These are phyloP conservation scores for Ectropis crepuscularia DNA, from an alignment of 2,888 invertebrate genomes.

Conservation along the genomic window DNA sequence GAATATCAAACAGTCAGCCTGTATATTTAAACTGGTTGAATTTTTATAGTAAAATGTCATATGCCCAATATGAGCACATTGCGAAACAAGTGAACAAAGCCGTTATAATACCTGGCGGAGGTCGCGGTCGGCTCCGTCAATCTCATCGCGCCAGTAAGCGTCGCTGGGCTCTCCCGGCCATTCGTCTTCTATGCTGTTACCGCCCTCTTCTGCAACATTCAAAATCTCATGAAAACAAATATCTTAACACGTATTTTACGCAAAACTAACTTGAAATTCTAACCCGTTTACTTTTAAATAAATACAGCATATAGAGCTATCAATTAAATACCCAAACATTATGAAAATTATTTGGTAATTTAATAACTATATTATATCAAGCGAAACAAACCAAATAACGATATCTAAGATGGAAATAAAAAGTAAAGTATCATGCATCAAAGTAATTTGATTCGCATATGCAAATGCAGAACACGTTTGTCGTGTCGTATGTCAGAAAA, in stretches of 20 bases:
- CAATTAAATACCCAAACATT: no score
- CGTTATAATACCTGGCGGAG: conserved; percentile 72
- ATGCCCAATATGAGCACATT: no score
- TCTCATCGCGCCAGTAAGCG: conserved; percentile 80
- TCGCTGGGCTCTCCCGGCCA: conserved; percentile 85
- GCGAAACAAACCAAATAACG: no score
- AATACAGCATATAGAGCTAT: no score
- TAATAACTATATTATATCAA: no score
- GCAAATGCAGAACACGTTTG: background rate
- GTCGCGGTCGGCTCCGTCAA: conserved; percentile 80
- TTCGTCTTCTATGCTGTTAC: conserved; percentile 71
- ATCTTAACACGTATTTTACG: background rate
- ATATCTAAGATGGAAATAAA: background rate
- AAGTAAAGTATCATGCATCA: conserved; percentile 7
- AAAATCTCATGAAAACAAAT: background rate
- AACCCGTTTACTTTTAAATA: no score
- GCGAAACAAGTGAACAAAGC: no score
- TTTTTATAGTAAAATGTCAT: no score
- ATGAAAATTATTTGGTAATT: no score
- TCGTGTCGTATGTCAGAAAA: background rate
- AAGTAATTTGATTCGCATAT: conserved; percentile 1
- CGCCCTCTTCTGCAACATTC: conserved; percentile 70
- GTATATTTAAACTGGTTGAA: no score
- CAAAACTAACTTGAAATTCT: no score
- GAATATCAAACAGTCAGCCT: no score